Percentiles rank a stretch among this genome's conserved stretches.
Evolutionary conservation across 2,888 invertebrate genomes (phyloP).

Genomic region (Drosophila formosana): DNA sequence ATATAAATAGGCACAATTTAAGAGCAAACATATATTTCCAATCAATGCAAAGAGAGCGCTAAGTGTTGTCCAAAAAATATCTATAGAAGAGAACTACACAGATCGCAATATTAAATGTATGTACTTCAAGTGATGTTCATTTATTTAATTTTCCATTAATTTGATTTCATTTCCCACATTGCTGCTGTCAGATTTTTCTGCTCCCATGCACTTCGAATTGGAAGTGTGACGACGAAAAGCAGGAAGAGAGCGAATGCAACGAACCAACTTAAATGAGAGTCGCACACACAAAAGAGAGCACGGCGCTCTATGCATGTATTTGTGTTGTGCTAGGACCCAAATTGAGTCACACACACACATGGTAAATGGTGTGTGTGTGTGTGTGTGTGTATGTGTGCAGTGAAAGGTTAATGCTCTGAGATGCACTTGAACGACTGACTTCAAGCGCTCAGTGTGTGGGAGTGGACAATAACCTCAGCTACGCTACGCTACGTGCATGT

Average conservation of each 20-base stretch:
- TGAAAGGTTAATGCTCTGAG: conserved; percentile 81
- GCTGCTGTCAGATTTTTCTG: conserved; percentile 54
- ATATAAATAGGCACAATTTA: not conserved
- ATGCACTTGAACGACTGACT: conserved; percentile 84
- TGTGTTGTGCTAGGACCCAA: conserved; percentile 78
- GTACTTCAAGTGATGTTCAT: not conserved
- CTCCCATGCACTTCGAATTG: conserved; percentile 71
- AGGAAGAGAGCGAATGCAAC: conserved; percentile 13
- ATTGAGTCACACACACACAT: conserved; percentile 31
- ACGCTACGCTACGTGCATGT: not conserved
- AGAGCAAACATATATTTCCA: not conserved
- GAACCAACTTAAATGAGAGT: conserved; percentile 10
- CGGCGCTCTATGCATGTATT: conserved; percentile 28
- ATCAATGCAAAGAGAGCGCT: not conserved
- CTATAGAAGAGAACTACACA: not conserved
- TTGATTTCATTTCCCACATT: conserved; percentile 29
- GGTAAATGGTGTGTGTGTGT: too few relatives aligned
- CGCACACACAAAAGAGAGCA: conserved; percentile 6
- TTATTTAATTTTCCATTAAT: conserved; percentile 17
- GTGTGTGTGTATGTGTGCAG: not conserved
- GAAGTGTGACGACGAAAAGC: conserved; percentile 53
- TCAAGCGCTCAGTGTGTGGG: conserved; percentile 44
- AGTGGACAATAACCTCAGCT: conserved; percentile 27
- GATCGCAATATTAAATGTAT: not conserved
- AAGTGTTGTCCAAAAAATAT: too few relatives aligned